Conservation (phyloP, 2,797 vertebrate genomes). For the Coccyzus lansbergi region DNA sequence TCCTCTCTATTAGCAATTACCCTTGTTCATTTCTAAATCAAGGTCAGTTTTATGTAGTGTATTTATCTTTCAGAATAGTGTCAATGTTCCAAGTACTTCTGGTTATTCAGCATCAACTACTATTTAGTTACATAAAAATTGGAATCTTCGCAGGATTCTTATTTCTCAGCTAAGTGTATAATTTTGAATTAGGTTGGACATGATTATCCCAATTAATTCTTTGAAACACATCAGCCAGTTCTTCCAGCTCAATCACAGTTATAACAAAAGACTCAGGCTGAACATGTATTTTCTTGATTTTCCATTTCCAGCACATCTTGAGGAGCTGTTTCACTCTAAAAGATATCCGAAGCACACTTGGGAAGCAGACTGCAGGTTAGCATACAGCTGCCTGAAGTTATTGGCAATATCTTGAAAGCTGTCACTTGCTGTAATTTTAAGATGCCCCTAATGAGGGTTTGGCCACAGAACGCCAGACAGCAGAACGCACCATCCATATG, state of each 20-base stretch:
- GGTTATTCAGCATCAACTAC: neutral
- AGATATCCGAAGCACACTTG: neutral
- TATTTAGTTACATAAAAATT: neutral
- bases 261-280: neutral
- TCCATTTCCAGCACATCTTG: neutral
- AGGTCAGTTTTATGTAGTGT: neutral
- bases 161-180: neutral
- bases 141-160: neutral
- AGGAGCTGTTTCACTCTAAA: neutral
- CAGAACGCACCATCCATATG: neutral
- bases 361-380: neutral
- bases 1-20: conserved; percentile 8
- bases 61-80: neutral
- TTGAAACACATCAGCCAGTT: neutral
- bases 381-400: neutral
- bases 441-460: neutral
- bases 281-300: neutral
- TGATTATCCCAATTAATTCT: neutral
- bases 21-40: conserved; percentile 22
- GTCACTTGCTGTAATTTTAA: neutral
- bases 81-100: neutral
- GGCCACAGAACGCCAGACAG: neutral
- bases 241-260: neutral
- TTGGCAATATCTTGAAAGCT: neutral
- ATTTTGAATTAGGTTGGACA: too few species aligned